Conservation (phyloP, 2,113 vertebrate genomes). For the Bubo scandiacus region DNA sequence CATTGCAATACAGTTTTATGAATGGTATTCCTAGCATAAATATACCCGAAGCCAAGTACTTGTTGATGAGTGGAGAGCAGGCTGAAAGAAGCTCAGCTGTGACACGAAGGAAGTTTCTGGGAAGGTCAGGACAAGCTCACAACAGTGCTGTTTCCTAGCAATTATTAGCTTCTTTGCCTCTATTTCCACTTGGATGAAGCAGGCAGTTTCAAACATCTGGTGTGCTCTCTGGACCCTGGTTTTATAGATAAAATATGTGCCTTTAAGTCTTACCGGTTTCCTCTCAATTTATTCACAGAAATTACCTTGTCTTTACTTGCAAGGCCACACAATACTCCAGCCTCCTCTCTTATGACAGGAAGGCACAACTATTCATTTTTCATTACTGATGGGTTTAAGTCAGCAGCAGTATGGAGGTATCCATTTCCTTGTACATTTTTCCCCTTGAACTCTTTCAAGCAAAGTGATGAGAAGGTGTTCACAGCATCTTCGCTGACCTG, state of each 20-base stretch:
- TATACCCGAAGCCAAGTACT: not conserved
- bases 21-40: not conserved
- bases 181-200: not conserved
- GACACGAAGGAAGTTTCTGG: not conserved
- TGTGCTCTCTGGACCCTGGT: not conserved
- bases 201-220: not conserved
- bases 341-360: not conserved
- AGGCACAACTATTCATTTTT: not conserved
- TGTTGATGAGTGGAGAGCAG: not conserved
- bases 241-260: not conserved
- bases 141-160: not conserved
- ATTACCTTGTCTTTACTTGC: not conserved
- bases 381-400: not conserved
- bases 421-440: not conserved
- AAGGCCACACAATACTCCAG: not conserved
- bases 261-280: not conserved
- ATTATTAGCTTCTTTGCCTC: not conserved
- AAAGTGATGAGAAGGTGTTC: not conserved
- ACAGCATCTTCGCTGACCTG: rapidly evolving
- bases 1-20: not conserved
- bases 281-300: not conserved
- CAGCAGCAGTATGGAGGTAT: not conserved
- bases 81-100: not conserved
- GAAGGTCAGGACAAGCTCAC: not conserved
- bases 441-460: not conserved